These are phyloP conservation scores for Labeo rohita DNA, from an alignment of 2,113 vertebrate species.

Conservation along the genomic window DNA sequence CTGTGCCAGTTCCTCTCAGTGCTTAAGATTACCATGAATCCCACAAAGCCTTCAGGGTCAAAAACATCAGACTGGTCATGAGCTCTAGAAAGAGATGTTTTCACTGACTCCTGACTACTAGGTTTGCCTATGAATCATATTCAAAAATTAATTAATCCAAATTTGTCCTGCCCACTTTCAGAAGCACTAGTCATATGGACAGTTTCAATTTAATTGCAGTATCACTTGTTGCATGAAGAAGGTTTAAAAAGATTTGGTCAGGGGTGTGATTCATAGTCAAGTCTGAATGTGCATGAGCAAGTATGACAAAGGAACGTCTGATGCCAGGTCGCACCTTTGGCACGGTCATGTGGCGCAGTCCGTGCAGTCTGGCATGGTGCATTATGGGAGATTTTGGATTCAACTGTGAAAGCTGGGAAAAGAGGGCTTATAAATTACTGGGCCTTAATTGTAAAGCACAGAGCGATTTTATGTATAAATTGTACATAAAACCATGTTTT, in stretches of 20 bases:
- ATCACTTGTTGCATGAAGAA: conserved; percentile 1
- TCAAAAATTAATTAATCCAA: background rate
- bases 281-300: conserved; percentile 38
- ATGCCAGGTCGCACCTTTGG: background rate
- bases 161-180: background rate
- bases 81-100: background rate
- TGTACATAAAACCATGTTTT: background rate
- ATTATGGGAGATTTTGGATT: conserved; percentile 52
- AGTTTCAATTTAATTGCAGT: background rate
- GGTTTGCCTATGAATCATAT: background rate
- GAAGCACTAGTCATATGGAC: background rate
- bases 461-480: background rate
- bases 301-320: conserved; percentile 40
- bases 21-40: background rate
- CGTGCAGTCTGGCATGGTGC: conserved; percentile 41
- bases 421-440: background rate
- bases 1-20: background rate
- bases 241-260: conserved; percentile 11
- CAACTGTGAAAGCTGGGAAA: conserved; percentile 52
- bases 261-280: conserved; percentile 30
- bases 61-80: background rate
- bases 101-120: background rate
- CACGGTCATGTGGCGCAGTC: background rate
- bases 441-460: background rate
- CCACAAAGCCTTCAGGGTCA: background rate